Conservation (phyloP, 1,140 invertebrate species). For the Drosophila parvula region DNA sequence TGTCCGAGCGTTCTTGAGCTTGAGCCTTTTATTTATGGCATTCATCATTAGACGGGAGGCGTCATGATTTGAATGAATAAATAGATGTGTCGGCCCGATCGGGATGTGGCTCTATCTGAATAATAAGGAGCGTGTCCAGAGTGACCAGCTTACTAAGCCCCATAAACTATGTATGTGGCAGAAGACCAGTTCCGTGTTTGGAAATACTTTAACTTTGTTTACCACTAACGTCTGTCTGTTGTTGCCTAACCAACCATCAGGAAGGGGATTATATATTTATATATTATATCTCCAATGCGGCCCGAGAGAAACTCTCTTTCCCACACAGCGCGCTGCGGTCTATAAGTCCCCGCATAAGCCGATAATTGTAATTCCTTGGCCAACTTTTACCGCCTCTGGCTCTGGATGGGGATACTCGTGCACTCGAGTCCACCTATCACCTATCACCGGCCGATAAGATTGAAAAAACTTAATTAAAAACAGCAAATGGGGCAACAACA, state of each 20-base stretch:
- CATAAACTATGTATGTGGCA: background rate
- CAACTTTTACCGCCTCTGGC: constrained; percentile 61
- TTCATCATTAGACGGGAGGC: constrained; percentile 60
- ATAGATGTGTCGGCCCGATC: constrained; percentile 25
- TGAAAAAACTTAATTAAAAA: constrained; percentile 56
- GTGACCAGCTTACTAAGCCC: constrained; percentile 17
- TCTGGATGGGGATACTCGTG: constrained; percentile 11
- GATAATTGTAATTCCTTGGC: constrained; percentile 59
- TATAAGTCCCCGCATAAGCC: constrained; percentile 36
- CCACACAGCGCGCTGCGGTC: background rate
- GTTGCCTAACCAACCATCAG: constrained; percentile 34
- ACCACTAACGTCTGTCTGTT: background rate
- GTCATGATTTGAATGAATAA: constrained; percentile 70
- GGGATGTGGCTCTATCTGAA: constrained; percentile 44
- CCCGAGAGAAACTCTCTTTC: constrained; percentile 33
- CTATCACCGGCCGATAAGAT: constrained; percentile 31
- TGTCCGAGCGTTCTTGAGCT: constrained; percentile 42
- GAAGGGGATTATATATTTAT: constrained; percentile 18
- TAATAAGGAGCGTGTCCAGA: constrained; percentile 31
- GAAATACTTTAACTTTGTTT: constrained; percentile 20
- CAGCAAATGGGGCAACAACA: constrained; percentile 24
- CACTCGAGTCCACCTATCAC: constrained; percentile 5
- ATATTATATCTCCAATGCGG: constrained; percentile 1
- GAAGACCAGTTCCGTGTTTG: constrained; percentile 35
- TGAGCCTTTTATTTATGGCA: constrained; percentile 60